A percentile compares a stretch with the other conserved stretches of the same genome.
Conservation (phyloP, 2,113 vertebrate genomes). For the Gorilla gorilla region DNA sequence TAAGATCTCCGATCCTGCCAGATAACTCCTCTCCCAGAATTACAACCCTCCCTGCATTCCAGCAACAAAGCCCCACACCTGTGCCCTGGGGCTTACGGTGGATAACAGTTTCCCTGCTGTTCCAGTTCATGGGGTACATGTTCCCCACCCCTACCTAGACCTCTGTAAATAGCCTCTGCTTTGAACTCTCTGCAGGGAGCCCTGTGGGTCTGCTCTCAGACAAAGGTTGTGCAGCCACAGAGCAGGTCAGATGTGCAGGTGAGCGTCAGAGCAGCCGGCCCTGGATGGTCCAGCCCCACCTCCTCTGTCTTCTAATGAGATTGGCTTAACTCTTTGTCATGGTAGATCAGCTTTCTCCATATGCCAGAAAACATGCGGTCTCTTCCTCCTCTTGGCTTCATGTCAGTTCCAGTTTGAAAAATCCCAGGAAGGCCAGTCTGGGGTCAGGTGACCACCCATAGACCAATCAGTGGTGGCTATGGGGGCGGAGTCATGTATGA, state of each 20-base stretch:
- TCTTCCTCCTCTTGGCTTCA: background rate
- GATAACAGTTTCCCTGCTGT: background rate
- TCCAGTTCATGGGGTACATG: background rate
- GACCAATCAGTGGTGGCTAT: background rate
- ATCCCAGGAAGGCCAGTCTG: background rate
- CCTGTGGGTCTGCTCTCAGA: background rate
- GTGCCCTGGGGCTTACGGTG: rapidly evolving
- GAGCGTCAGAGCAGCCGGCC: background rate
- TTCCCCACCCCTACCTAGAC: background rate
- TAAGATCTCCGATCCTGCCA: too few species aligned
- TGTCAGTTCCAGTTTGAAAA: background rate
- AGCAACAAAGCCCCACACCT: too few species aligned
- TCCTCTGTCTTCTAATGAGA: background rate
- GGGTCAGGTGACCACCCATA: background rate
- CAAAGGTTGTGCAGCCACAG: background rate
- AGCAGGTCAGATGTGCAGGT: background rate
- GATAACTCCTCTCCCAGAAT: too few species aligned
- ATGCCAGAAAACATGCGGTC: background rate
- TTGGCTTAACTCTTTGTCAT: background rate
- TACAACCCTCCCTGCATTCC: too few species aligned
- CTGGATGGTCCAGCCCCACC: background rate
- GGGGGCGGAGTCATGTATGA: background rate
- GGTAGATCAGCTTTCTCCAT: background rate
- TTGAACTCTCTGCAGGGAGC: background rate
- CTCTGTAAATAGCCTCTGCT: background rate